These are phyloP conservation scores for Mastomys coucha DNA, from an alignment of 2,113 vertebrate genomes.

Conservation along the genomic window DNA sequence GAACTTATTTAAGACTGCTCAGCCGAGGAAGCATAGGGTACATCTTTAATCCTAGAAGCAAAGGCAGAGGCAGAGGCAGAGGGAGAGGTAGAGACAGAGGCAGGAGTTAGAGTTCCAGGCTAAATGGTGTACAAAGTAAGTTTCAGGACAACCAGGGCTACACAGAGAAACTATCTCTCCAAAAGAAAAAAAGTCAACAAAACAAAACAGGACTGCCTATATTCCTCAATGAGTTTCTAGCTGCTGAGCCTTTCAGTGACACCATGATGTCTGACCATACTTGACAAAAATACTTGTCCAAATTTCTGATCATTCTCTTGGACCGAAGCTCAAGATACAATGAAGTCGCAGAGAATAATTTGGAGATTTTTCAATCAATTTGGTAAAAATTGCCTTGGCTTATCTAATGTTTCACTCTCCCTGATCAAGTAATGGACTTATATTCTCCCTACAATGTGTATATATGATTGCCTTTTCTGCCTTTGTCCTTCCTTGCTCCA, in stretches of 20 bases:
- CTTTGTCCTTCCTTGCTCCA: not conserved
- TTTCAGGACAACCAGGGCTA: not conserved
- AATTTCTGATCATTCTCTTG: slow-evolving; percentile 24
- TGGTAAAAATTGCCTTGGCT: not conserved
- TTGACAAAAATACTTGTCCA: not conserved
- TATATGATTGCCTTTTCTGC: not conserved
- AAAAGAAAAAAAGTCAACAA: not conserved
- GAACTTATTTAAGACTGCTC: not conserved
- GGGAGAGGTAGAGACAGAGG: no score
- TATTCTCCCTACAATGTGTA: not conserved
- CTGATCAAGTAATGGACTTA: not conserved
- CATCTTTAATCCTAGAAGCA: not conserved
- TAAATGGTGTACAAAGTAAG: no score
- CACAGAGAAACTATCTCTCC: not conserved
- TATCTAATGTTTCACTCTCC: not conserved
- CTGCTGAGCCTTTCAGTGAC: not conserved
- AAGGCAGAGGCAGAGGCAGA: no score
- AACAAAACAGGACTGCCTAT: not conserved
- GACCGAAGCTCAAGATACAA: not conserved
- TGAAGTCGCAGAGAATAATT: not conserved
- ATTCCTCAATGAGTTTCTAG: not conserved
- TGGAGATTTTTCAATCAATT: slow-evolving; percentile 21
- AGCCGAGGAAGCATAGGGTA: not conserved
- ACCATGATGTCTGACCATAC: not conserved
- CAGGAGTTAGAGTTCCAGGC: no score